Evolutionary conservation across 1,140 invertebrate species (phyloP), one percentile per base, ranked within the genome.

Genomic region (Elymnias hypermnestra): DNA sequence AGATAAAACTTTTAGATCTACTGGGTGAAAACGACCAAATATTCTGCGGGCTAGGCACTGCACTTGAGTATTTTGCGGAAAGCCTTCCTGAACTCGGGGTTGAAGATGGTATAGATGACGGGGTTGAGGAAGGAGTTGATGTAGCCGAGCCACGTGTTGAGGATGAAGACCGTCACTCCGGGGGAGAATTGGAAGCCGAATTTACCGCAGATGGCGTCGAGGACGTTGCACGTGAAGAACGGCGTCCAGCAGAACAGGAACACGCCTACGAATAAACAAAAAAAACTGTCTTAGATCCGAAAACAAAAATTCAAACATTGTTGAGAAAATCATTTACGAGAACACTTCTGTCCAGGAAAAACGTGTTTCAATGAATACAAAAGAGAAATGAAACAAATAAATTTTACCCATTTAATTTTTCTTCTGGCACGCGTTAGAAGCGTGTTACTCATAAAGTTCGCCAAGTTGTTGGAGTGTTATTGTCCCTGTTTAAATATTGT

Each of bases 21-120:
- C 54, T 76, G 70, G 2, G 69, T 69, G 42, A 79, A 85, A 67
- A 87, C 75, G 75, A 87, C 77, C 72, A 82, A 74, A 72, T 83
- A 86, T 38, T 85, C 73, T 51, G 63, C 60, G 63, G 79, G 85
- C 79, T 87, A 87, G 77, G 85, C 84, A 53, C 90, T 89, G 58
- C 90, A 86, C 53, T 88, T 88, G 81, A 98, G 92, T 47, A 99
- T 91, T 84, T 97, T 98, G 72, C 97, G 96, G 87, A 99, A 99
- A 21, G 98, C 98, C 89, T 99, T 98, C 45, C 98, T 90, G 87
- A 99, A 99, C 86, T 99, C 98, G 2, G 96, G 95, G 88, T 99
- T 99, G 89, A 99, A 99, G 70, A 99, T 98, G 25, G 98, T 99
- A 83, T 99, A 99, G 79, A 99, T 99, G 51, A 99, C 94, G 2